Evolutionary conservation across 1,140 invertebrate genomes (phyloP), one percentile per base, ranked within the genome.

Genomic region (Lepidurus packardi): DNA sequence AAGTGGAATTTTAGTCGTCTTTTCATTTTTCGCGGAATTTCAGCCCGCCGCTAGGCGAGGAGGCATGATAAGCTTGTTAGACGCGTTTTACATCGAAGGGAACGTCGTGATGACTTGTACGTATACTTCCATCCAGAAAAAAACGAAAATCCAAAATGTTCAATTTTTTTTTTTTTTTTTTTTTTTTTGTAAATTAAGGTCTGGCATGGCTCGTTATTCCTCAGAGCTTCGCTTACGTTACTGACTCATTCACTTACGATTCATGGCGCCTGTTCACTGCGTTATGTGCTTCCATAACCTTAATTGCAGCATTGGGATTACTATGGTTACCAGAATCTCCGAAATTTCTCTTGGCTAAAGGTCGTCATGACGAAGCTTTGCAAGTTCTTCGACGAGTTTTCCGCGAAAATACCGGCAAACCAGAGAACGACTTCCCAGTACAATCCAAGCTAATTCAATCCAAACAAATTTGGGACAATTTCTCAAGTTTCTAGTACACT

Each of bases 181-280:
- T 6, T 0, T 65, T 65, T 11, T 1, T 9, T 65, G 0, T 9
- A n/a, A 0, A n/a, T 65, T 13, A 13, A 65, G 53, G 16, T n/a
- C 53, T 65, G 53, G 53, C 53, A 21, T 65, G 53, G 53, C 21
- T 65, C 21, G 21, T 65, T 65, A 65, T 65, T 65, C 53, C 53
- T 16, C 53, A 65, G 21, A 65, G 16, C 8, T 65, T 65, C 53
- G 8, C 53, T 13, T 65, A 65, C 13, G 53, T 65, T 21, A n/a
- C 53, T 16, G 53, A 65, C 53, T 65, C 53, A 7, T 65, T 65
- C 21, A 21, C 7, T 7, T 65, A 65, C 53, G 53, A 65, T 21
- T 65, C 53, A 10, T 65, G 53, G 53, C 8, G 53, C 16, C 53
- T 65, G 16, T 65, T 65, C 53, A 65, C 53, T 21, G 53, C 16